Conservation (phyloP, 2,888 invertebrate species). For the Oxytorus armatus region DNA sequence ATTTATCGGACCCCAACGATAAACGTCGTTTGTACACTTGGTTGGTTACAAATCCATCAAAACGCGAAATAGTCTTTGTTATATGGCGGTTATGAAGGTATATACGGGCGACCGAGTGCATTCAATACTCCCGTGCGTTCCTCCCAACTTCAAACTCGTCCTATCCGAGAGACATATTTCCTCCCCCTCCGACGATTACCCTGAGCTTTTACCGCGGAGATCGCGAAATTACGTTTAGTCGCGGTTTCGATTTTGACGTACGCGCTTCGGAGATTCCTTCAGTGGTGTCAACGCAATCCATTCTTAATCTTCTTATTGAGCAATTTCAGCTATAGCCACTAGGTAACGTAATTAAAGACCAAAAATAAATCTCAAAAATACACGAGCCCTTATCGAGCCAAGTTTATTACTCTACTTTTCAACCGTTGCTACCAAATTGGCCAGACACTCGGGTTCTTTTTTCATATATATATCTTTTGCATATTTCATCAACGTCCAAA, state of each 20-base stretch:
- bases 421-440: constrained; percentile 8
- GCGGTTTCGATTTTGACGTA: constrained; percentile 37
- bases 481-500: constrained; percentile 58
- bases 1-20: constrained; percentile 65
- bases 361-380: too few relatives aligned
- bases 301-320: neutral
- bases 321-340: constrained; percentile 5
- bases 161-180: constrained; percentile 18
- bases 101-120: constrained; percentile 8
- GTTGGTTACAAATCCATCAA: constrained; percentile 69
- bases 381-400: too few relatives aligned
- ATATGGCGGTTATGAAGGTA: constrained; percentile 11
- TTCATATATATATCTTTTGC: constrained; percentile 13
- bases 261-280: constrained; percentile 21
- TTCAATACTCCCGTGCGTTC: constrained; percentile 23
- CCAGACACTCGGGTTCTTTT: constrained; percentile 4
- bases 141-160: neutral
- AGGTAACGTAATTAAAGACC: constrained; percentile 15
- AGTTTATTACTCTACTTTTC: neutral
- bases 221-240: constrained; percentile 35
- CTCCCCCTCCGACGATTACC: too few relatives aligned
- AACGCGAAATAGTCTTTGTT: constrained; percentile 61
- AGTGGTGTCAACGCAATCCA: neutral
- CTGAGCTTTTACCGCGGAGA: neutral
- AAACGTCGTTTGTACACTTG: constrained; percentile 61